These are phyloP conservation scores for Fratercula arctica DNA, from an alignment of 2,797 vertebrate species.

Conservation along the genomic window DNA sequence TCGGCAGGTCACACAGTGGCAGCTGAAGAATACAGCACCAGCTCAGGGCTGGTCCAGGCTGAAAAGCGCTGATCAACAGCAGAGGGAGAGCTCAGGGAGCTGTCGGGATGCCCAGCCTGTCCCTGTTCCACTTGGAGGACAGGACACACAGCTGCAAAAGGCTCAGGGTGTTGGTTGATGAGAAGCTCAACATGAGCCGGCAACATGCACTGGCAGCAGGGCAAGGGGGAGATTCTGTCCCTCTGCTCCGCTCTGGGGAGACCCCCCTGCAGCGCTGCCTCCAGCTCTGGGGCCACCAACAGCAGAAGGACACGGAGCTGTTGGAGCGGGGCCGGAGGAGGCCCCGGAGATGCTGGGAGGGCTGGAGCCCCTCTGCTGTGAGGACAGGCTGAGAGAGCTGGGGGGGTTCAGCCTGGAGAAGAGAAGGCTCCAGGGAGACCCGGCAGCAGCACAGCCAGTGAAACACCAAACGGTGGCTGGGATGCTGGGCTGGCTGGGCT, in stretches of 20 bases:
- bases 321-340: no score
- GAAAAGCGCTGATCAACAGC: background rate
- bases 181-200: background rate
- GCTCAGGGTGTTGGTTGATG: background rate
- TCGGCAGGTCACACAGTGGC: fast-evolving
- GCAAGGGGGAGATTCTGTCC: background rate
- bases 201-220: background rate
- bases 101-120: background rate
- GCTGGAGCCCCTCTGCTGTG: background rate
- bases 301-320: background rate
- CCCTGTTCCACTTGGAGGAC: background rate
- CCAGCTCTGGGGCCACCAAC: background rate
- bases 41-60: background rate
- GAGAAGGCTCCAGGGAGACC: background rate
- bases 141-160: background rate
- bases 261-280: background rate
- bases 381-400: background rate
- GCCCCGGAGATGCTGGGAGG: background rate
- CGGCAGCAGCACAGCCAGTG: no score
- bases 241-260: background rate
- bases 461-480: no score
- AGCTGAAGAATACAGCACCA: background rate
- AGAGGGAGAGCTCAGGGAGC: background rate
- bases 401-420: background rate
- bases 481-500: no score